These are phyloP conservation scores for Dendronephthya gigantea DNA, from an alignment of 64 coral and sea anemone genomes.

Conservation along the genomic window DNA sequence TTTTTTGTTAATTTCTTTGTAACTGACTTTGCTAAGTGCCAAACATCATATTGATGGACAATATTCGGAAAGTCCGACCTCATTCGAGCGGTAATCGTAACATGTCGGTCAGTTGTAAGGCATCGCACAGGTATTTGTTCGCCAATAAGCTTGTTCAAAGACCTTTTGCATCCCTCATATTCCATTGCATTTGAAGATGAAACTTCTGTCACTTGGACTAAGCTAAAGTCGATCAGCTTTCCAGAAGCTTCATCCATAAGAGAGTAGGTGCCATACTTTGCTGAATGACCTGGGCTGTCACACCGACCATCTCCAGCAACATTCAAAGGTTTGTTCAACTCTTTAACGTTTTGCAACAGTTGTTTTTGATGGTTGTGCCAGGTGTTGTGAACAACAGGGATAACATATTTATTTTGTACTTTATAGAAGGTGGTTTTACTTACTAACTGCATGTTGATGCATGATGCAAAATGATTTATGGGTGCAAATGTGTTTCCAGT, in stretches of 20 bases:
- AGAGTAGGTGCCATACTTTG: slow-evolving; percentile 41
- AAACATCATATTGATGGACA: slow-evolving; percentile 46
- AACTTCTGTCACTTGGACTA: slow-evolving; percentile 39
- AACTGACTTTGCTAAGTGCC: slow-evolving; percentile 37
- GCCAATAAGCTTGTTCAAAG: neutral
- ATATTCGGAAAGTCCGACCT: slow-evolving; percentile 28
- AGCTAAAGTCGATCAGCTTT: neutral
- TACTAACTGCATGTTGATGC: slow-evolving; percentile 28
- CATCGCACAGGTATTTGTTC: slow-evolving; percentile 11
- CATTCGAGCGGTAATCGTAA: slow-evolving; percentile 32
- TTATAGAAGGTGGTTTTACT: slow-evolving; percentile 38
- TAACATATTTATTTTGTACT: slow-evolving; percentile 35
- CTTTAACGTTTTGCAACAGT: neutral
- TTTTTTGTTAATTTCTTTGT: slow-evolving; percentile 41
- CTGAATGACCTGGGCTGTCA: slow-evolving; percentile 48
- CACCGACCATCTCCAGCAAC: slow-evolving; percentile 41
- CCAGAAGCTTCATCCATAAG: neutral
- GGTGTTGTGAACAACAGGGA: slow-evolving; percentile 34
- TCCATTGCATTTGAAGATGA: slow-evolving; percentile 54
- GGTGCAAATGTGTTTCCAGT: slow-evolving; percentile 43
- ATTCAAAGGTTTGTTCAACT: neutral
- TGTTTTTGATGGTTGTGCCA: slow-evolving; percentile 27
- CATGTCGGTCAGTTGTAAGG: slow-evolving; percentile 29
- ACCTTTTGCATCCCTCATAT: slow-evolving; percentile 48
- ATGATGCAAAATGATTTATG: slow-evolving; percentile 23